A percentile compares a stretch with the other conserved stretches of the same genome.
Conservation (phyloP, 2,113 vertebrate genomes). For the Corythoichthys haematopterus region DNA sequence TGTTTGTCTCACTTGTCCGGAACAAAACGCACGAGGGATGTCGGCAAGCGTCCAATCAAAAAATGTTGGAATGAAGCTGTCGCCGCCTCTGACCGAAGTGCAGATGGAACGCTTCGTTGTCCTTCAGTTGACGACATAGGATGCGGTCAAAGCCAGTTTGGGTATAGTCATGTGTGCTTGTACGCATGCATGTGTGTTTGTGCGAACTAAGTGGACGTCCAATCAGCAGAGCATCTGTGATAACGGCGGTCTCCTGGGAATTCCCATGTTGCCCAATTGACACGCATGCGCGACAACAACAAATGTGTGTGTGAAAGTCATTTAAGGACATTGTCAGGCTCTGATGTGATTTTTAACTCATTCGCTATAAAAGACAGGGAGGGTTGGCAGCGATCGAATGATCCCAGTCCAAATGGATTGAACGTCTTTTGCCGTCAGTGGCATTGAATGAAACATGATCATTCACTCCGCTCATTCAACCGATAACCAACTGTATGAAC, state of each 20-base stretch:
- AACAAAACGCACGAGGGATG: background rate
- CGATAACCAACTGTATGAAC: too few species aligned
- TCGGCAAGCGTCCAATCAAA: background rate
- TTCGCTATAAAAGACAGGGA: too few species aligned
- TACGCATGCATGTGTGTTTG: slow-evolving; percentile 13
- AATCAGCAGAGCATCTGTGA: slow-evolving; percentile 63
- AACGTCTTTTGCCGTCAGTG: too few species aligned
- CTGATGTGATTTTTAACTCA: too few species aligned
- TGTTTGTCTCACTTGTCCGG: background rate
- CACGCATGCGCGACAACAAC: too few species aligned
- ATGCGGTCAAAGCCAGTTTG: slow-evolving; percentile 42
- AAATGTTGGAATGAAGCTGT: background rate
- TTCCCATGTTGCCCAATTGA: slow-evolving; percentile 20
- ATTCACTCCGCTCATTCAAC: too few species aligned
- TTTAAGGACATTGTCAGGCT: too few species aligned
- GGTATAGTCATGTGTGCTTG: too few species aligned
- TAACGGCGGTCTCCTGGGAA: slow-evolving; percentile 41
- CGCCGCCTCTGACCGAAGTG: background rate
- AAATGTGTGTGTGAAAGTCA: too few species aligned
- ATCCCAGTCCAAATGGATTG: too few species aligned
- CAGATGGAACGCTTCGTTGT: slow-evolving; percentile 59
- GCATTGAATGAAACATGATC: too few species aligned
- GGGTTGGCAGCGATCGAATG: too few species aligned
- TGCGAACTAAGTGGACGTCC: slow-evolving; percentile 45
- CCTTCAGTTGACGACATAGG: slow-evolving; percentile 56